Evolutionary conservation across 2,113 vertebrate species (phyloP).

Genomic region (Antennarius striatus): DNA sequence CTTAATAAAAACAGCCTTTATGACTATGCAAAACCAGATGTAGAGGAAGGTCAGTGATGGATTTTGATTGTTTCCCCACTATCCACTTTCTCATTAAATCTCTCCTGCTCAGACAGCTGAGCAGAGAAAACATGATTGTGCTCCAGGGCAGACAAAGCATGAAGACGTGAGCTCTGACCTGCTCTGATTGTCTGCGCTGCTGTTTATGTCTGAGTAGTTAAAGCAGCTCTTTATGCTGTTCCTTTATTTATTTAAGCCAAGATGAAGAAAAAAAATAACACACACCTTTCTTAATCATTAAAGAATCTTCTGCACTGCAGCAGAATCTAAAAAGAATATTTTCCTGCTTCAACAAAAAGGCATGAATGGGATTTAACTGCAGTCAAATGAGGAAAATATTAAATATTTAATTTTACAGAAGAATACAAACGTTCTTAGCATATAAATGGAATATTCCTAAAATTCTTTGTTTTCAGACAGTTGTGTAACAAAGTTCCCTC

Average conservation of each 20-base stretch:
- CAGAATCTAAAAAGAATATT: too few relatives aligned
- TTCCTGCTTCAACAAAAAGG: too few relatives aligned
- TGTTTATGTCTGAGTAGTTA: constrained; percentile 25
- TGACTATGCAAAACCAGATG: constrained; percentile 24
- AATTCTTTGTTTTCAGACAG: too few relatives aligned
- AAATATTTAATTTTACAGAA: too few relatives aligned
- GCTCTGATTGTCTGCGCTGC: constrained; percentile 27
- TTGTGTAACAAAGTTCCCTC: too few relatives aligned
- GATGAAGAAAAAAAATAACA: not conserved
- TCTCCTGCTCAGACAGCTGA: not conserved
- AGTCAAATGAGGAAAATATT: too few relatives aligned
- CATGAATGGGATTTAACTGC: too few relatives aligned
- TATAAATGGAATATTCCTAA: too few relatives aligned
- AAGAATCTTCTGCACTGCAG: not conserved
- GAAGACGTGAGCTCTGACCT: too few relatives aligned
- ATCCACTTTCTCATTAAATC: constrained; percentile 34
- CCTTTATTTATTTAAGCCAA: constrained; percentile 13
- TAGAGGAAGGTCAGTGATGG: not conserved
- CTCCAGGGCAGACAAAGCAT: too few relatives aligned
- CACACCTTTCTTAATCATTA: too few relatives aligned
- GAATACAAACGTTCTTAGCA: too few relatives aligned
- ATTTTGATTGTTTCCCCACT: constrained; percentile 9
- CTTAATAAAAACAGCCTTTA: constrained; percentile 10
- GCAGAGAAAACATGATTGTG: not conserved
- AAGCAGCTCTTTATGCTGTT: constrained; percentile 45